phyloP scores from a whole-genome alignment of 2,797 vertebrate species.

The Sebastes cheni region DNA sequence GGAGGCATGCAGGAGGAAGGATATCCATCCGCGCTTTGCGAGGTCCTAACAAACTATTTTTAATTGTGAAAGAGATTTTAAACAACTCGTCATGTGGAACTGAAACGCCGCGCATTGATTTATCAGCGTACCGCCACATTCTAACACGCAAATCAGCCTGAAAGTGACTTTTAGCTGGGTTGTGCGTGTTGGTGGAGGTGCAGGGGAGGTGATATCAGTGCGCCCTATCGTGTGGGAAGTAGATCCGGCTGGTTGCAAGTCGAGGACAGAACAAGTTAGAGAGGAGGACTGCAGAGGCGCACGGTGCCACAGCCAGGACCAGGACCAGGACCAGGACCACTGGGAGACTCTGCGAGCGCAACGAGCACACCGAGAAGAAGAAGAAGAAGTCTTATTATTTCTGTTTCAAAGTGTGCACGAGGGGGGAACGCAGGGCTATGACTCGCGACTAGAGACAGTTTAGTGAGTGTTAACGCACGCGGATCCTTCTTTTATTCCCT shows the following conservation, averaged over 20 bases:
- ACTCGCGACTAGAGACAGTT: slow-evolving; percentile 45
- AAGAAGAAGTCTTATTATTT: neutral
- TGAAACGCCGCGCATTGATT: fast-evolving
- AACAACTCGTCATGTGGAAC: fast-evolving
- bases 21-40: slow-evolving; percentile 61
- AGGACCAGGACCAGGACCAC: slow-evolving; percentile 51
- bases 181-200: neutral
- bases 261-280: slow-evolving; percentile 72
- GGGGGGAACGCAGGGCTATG: slow-evolving; percentile 40
- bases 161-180: neutral
- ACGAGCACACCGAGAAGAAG: slow-evolving; percentile 24
- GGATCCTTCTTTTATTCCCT: slow-evolving; percentile 61
- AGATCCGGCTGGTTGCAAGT: slow-evolving; percentile 80
- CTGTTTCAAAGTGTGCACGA: slow-evolving; percentile 13
- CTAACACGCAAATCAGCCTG: fast-evolving
- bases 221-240: slow-evolving; percentile 53
- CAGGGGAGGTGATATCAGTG: slow-evolving; percentile 31
- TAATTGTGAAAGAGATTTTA: neutral
- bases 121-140: fast-evolving
- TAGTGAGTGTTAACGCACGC: slow-evolving; percentile 65
- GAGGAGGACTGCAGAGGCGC: slow-evolving; percentile 75
- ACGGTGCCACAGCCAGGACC: slow-evolving; percentile 72
- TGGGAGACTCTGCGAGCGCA: slow-evolving; percentile 58
- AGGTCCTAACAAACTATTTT: neutral
- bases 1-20: neutral